Percentiles rank a stretch among this genome's conserved stretches.
Conservation (phyloP, 2,113 vertebrate genomes). For the Phalacrocorax pelagicus region DNA sequence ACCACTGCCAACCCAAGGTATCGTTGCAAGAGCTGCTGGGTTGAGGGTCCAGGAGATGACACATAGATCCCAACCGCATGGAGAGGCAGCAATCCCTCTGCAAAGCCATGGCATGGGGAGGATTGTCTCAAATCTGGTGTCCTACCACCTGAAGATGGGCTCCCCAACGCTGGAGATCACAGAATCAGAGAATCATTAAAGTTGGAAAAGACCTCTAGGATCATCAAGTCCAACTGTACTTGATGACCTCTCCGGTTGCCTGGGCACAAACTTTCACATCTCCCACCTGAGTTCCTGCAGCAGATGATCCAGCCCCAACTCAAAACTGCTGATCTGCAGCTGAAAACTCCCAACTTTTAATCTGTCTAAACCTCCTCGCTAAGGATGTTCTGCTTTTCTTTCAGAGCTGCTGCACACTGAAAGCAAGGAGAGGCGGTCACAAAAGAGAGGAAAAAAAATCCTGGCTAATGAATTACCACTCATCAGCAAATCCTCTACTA, state of each 20-base stretch:
- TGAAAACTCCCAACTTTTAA: neutral
- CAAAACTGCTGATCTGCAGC: neutral
- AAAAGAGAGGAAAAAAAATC: neutral
- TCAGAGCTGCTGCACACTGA: neutral
- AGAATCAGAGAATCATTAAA: too few relatives aligned
- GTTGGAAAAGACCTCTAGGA: too few relatives aligned
- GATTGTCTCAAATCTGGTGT: neutral
- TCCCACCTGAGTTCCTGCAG: neutral
- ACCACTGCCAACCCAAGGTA: neutral
- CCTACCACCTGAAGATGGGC: neutral
- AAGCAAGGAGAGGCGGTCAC: neutral
- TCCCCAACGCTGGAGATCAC: neutral
- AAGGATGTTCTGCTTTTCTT: neutral
- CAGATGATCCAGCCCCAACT: rapidly evolving
- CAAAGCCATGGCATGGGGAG: neutral
- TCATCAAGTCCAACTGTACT: too few relatives aligned
- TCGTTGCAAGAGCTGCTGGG: neutral
- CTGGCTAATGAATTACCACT: neutral
- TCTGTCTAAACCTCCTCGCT: neutral
- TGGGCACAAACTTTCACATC: neutral
- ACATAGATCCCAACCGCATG: neutral
- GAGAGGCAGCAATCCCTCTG: neutral
- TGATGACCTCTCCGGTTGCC: neutral
- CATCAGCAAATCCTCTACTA: constrained; percentile 24
- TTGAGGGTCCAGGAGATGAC: neutral